Evolutionary conservation across 2,113 vertebrate species (phyloP), one percentile per base, ranked within the genome.

Genomic region (Amphiprion ocellaris): DNA sequence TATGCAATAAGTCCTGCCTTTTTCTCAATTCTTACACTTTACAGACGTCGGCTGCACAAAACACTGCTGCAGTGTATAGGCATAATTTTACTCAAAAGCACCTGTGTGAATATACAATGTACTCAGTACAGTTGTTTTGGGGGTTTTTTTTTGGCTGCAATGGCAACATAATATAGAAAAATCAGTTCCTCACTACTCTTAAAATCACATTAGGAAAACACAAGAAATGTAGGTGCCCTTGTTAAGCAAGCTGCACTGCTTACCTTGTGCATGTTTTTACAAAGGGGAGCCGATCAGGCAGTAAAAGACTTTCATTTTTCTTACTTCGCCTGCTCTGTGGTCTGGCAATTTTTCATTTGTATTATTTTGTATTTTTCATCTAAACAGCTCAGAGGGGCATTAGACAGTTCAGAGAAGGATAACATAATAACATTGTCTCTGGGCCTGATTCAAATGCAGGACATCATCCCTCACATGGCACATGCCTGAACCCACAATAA

Each of bases 91-190:
- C 19, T 37, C 30, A 55, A 39, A 63, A 74, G 61, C 49, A 61
- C 78, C 64, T 61, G 44, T 69, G 49, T 80, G 70, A 67, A 59
- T 80, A 54, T n/a, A 52, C 67, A 63, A 61, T 73, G 78, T 58
- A 39, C 53, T 62, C 47, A 19, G 28, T 17, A 30, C 28, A 78
- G 47, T 39, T 73, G 28, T 50, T 70, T 55, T 21, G 21, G 21
- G 21, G 21, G 21, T 21, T 21, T 21, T 21, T 21, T 56, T 72
- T 55, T 71, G n/a, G 44, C 80, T 84, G 28, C 53, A 69, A 72
- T 61, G 8, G 14, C 49, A 60, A 56, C 47, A 63, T 56, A 66
- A 59, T 73, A 6, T 49, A 19, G 46, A 50, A 24, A 28, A 61
- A 59, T 60, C 30, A n/a, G 21, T 53, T 60, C n/a, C 41, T 17